Evolutionary conservation across 2,888 invertebrate species (phyloP).

Genomic region (Thymelicus lineola): DNA sequence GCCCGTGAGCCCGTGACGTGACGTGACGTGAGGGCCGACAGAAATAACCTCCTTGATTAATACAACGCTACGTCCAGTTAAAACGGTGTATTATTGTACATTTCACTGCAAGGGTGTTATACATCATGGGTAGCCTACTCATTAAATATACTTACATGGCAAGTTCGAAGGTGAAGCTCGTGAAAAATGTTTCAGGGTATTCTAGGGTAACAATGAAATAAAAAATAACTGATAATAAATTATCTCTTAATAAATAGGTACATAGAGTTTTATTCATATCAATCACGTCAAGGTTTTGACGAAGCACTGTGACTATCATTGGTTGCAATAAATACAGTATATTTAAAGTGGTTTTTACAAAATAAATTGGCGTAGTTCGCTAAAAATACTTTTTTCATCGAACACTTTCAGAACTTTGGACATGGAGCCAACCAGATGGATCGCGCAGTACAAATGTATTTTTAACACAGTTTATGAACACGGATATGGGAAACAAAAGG

Average conservation of each 20-base stretch:
- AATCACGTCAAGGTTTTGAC: no score
- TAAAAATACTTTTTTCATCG: neutral
- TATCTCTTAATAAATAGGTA: no score
- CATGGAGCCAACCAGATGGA: neutral
- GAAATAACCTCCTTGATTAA: conserved; percentile 53
- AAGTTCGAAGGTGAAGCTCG: neutral
- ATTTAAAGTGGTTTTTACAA: no score
- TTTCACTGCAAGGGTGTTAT: neutral
- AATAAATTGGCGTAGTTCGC: no score
- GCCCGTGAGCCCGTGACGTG: conserved; percentile 36
- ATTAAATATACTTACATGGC: neutral
- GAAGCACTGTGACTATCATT: no score
- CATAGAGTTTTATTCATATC: no score
- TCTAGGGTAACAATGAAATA: no score
- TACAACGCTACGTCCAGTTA: conserved; percentile 36
- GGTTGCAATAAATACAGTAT: no score
- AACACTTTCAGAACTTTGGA: neutral
- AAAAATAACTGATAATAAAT: no score
- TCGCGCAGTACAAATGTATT: conserved; percentile 5
- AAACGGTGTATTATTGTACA: conserved; percentile 19
- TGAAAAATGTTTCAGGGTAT: no score
- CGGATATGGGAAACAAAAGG: conserved; percentile 31
- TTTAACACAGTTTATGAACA: conserved; percentile 32
- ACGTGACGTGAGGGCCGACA: no score
- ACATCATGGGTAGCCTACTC: neutral